A percentile compares a stretch with the other conserved stretches of the same genome.
These are phyloP conservation scores for Macroglossus sobrinus DNA, from an alignment of 2,113 vertebrate genomes.

Conservation along the genomic window DNA sequence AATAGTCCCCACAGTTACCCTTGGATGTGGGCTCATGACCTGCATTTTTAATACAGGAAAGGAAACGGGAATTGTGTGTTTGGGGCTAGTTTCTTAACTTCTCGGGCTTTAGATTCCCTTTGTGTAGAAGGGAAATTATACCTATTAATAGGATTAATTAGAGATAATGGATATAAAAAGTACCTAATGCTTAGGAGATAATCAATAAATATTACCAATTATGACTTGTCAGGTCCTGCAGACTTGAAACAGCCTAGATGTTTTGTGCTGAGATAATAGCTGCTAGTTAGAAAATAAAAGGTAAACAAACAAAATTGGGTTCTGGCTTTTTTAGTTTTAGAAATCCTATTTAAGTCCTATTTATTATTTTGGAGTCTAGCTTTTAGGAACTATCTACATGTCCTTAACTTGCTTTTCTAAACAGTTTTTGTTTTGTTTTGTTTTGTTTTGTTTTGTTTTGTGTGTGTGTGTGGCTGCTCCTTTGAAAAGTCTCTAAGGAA, in stretches of 20 bases:
- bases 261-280: not conserved
- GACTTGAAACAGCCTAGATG: not conserved
- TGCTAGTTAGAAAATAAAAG: not conserved
- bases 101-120: not conserved
- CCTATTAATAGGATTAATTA: not conserved
- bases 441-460: too few species aligned
- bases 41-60: not conserved
- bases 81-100: not conserved
- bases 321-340: not conserved
- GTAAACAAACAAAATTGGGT: not conserved
- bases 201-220: not conserved
- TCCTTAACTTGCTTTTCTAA: slow-evolving; percentile 1
- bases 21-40: not conserved
- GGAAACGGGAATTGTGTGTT: not conserved
- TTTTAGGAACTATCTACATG: not conserved
- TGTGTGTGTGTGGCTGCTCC: not conserved
- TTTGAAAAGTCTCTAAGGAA: not conserved
- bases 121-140: not conserved
- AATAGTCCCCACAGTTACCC: not conserved
- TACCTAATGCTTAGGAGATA: not conserved
- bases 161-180: not conserved
- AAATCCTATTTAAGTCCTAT: not conserved
- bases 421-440: not conserved
- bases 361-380: not conserved
- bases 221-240: not conserved